Evolutionary conservation across 1,140 invertebrate genomes (phyloP), one percentile per base, ranked within the genome.

Genomic region (Leptinotarsa lineolata): DNA sequence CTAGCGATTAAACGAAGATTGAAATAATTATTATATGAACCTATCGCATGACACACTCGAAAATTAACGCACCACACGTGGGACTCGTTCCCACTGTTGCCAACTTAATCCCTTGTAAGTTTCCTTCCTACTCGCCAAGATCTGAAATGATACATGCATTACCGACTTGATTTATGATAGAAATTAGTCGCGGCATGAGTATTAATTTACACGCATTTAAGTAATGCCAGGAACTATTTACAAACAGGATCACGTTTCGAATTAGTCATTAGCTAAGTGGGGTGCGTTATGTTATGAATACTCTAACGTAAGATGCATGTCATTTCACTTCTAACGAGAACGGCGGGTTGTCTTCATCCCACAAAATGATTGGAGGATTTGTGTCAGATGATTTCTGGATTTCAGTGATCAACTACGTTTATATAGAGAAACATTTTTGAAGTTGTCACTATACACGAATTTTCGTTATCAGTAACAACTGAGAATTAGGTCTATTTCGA

Each of bases 1-100:
- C 11, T 81, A 63, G 5, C 76, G 68, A 15, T 76, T 81, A 54
- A 82, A 71, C 78, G 73, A 79, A 39, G 68, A 67, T 24, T 73
- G 39, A 54, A 69, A 67, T 16, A 74, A 69, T 61, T 77, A 48
- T n/a, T 65, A 67, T 24, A 54, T 59, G 15, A 60, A 70, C 48
- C 48, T 16, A n/a, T 6, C 30, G 30, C 30, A 54, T n/a, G 48
- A 0, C 48, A n/a, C 5, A 58, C 16, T 15, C 18, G 13, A n/a
- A 18, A 54, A 21, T 63, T 63, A 22, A 18, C 20, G 16, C 61
- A 63, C 6, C 24, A 22, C 61, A 63, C 20, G 61, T 63, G 61
- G 61, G 15, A 20, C 61, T 16, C 20, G 5, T 30, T 63, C 4
- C 21, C 24, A 30, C 20, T 63, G 61, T 63, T 30, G 20, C 16